Conservation (phyloP, 64 coral and sea anemone genomes). For the Catalaphyllia jardinei region DNA sequence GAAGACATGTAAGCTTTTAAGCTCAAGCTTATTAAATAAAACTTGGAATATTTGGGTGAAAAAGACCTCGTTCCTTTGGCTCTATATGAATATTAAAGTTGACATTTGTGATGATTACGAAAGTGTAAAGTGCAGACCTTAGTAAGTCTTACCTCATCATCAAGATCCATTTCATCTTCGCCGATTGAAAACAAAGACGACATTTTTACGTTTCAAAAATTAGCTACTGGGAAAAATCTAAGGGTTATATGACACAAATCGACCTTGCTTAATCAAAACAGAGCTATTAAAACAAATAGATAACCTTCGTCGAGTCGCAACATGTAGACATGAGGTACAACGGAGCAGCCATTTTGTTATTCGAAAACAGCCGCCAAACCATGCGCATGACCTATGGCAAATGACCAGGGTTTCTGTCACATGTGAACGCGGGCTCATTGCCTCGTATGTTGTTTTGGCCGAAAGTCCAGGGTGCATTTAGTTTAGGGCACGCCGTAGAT, state of each 20-base stretch:
- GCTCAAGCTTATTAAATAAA: no score
- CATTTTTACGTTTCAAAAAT: not conserved
- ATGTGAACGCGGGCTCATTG: not conserved
- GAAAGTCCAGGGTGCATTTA: no score
- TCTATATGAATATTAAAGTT: not conserved
- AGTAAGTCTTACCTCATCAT: constrained; percentile 54
- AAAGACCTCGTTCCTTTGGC: not conserved
- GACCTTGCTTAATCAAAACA: no score
- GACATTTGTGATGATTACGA: not conserved
- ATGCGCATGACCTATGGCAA: not conserved
- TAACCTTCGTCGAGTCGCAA: not conserved
- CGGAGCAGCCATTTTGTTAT: not conserved
- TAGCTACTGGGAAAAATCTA: no score
- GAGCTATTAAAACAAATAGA: not conserved
- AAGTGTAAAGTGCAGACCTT: not conserved
- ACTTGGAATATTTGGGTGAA: no score
- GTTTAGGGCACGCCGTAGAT: no score
- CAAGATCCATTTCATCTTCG: constrained; percentile 65
- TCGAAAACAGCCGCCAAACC: constrained; percentile 6
- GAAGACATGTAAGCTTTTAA: no score
- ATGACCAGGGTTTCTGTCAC: no score
- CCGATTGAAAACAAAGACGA: constrained; percentile 63
- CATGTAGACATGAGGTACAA: no score
- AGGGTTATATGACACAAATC: no score
- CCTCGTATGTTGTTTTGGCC: no score